Base-by-base conservation (phyloP, 2,113 vertebrate species). In the Phrynosoma blainvillii region DNA sequence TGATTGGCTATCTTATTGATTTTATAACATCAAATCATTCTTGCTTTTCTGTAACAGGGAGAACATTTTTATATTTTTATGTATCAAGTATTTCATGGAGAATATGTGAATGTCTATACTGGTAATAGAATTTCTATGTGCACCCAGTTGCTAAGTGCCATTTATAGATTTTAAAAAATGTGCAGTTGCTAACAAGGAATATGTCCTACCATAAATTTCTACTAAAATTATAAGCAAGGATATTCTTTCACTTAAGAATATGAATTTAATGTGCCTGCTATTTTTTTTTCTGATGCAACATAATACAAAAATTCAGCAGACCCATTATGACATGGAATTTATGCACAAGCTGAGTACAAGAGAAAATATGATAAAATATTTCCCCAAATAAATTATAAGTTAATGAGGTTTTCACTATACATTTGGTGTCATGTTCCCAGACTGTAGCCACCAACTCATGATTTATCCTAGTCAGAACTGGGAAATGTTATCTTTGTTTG, bases 11-110 rank as follows among this genome's bases (percentile, higher is more conserved):
- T 11, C 56, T 12, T 59, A 16, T 9, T 59, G 56, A 12, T 59
- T 59, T 59, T 16, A 59, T 59, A 56, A 12, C 54, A 3, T 56
- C 54, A 56, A 56, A 56, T 56, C 56, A 59, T 52, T n/a, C 13
- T 56, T 27, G 13, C 32, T 42, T 30, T 84, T 91, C 85, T 90
- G 47, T 88, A 71, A 79, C 2, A 56, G 6, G 88, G 86, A 14
- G 59, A 76, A 12, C 30, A 76, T 75, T 21, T 13, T 54, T 87
- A 30, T 65, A 79, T 66, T 2, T 79, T 82, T 88, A 59, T 9
- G 82, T 11, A 89, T 27, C 30, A 74, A 87, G 18, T 14, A 52
- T 85, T 89, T 89, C 65, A 68, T 9, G 14, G 13, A 86, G 25
- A 90, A 76, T 87, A 70, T 76, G 1, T 23, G 14, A 81, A 6